Evolutionary conservation across 2,797 vertebrate genomes (phyloP).

Genomic region (Tragelaphus eurycerus): DNA sequence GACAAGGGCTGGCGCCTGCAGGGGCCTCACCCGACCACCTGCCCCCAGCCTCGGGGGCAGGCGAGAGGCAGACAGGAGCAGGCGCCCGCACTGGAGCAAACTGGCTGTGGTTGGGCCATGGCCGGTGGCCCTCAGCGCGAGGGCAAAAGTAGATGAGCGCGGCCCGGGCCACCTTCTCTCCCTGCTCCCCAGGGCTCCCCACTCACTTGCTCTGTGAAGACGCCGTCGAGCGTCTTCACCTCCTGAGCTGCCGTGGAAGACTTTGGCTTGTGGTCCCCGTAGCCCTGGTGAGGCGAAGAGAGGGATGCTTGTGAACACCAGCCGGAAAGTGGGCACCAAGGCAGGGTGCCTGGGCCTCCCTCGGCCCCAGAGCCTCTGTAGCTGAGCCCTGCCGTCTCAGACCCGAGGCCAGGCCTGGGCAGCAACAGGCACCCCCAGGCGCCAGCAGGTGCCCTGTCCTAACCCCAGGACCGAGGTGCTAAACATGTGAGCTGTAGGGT

Average conservation of each 20-base stretch:
- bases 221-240: conserved; percentile 95
- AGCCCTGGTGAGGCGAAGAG: conserved; percentile 85
- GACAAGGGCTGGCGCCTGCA: neutral
- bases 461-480: fast-evolving
- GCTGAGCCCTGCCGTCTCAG: fast-evolving
- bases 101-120: fast-evolving
- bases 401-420: fast-evolving
- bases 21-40: neutral
- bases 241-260: conserved; percentile 96
- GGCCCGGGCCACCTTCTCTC: fast-evolving
- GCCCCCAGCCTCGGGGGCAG: neutral
- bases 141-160: fast-evolving
- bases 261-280: conserved; percentile 97
- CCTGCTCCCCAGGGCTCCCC: neutral
- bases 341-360: neutral
- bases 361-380: fast-evolving
- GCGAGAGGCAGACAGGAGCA: fast-evolving
- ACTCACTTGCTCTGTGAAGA: conserved; percentile 93
- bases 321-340: fast-evolving
- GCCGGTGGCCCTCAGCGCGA: fast-evolving
- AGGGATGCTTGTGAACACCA: fast-evolving
- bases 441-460: fast-evolving
- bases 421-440: neutral
- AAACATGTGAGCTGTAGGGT: neutral
- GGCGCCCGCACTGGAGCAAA: fast-evolving